These are phyloP conservation scores for Cynopterus brachyotis DNA, from an alignment of 2,113 vertebrate species.

Conservation along the genomic window DNA sequence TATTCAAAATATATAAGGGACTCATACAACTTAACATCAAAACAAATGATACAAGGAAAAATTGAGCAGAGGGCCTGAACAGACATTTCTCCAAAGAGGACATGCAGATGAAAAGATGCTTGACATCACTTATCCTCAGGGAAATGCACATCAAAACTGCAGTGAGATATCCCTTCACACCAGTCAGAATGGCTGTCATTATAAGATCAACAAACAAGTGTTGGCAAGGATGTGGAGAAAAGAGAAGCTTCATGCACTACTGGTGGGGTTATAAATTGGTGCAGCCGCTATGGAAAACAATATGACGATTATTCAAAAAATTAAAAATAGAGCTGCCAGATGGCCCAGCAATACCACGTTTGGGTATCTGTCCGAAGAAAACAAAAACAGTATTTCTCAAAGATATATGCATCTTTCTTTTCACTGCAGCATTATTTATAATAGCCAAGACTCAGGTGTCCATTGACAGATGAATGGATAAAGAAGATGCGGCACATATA, in stretches of 20 bases:
- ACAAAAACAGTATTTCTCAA: background rate
- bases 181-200: background rate
- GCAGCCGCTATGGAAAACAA: background rate
- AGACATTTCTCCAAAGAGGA: background rate
- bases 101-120: background rate
- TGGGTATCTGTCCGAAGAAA: background rate
- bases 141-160: background rate
- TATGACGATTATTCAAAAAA: background rate
- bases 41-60: background rate
- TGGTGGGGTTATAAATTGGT: background rate
- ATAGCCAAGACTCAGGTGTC: background rate
- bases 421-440: background rate
- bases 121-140: background rate
- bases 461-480: background rate
- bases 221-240: background rate
- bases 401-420: background rate
- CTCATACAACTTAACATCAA: background rate
- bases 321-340: background rate
- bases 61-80: background rate
- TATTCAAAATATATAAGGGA: background rate
- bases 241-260: background rate
- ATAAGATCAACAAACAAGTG: background rate
- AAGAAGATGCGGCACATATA: background rate
- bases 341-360: background rate
- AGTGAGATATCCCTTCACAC: background rate